phyloP scores from a whole-genome alignment of 2,888 invertebrate species.

The Halocaridina rubra region DNA sequence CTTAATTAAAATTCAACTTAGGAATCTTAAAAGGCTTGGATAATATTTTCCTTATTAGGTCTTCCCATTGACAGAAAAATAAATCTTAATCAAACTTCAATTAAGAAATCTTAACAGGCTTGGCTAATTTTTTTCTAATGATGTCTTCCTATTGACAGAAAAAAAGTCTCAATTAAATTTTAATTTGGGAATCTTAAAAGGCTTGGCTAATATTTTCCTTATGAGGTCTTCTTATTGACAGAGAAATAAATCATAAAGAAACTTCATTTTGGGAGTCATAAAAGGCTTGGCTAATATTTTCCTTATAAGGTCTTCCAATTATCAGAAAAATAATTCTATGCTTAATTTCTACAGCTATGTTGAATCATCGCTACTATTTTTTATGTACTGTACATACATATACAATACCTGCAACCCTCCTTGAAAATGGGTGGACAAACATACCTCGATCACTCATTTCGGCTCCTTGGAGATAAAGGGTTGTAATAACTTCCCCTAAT shows the following conservation, averaged over 20 bases:
- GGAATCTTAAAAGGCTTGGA: slow-evolving; percentile 91
- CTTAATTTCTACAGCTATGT: too few species aligned
- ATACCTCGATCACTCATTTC: too few species aligned
- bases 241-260: neutral
- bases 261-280: slow-evolving; percentile 91
- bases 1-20: too few species aligned
- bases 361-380: too few species aligned
- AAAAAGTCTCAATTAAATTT: slow-evolving; percentile 84
- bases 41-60: slow-evolving; percentile 83
- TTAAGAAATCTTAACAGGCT: too few species aligned
- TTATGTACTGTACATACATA: too few species aligned
- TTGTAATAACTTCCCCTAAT: too few species aligned
- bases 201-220: slow-evolving; percentile 80
- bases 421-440: too few species aligned
- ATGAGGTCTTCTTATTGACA: slow-evolving; percentile 80
- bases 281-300: slow-evolving; percentile 86
- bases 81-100: too few species aligned
- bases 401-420: too few species aligned
- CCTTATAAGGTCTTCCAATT: slow-evolving; percentile 82
- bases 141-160: slow-evolving; percentile 83
- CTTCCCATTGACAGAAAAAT: slow-evolving; percentile 73
- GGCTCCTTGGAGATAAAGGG: too few species aligned
- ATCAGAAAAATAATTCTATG: neutral
- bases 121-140: too few species aligned
- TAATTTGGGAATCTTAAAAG: slow-evolving; percentile 93